Base-by-base conservation (phyloP, 2,888 invertebrate genomes). In the Octonoba sinensis region DNA sequence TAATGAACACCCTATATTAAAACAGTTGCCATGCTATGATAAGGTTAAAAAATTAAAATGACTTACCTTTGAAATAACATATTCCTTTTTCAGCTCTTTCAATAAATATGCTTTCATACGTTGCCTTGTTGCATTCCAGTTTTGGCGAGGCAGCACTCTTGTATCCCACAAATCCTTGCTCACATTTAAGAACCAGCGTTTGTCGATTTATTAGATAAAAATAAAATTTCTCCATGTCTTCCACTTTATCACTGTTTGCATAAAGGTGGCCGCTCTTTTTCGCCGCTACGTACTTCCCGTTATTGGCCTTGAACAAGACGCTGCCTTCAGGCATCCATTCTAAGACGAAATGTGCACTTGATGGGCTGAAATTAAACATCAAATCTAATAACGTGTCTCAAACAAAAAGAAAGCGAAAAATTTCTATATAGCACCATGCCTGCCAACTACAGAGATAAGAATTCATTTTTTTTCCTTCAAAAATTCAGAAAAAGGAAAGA, bases 91-190 rank as follows among this genome's bases (percentile, higher is more conserved):
- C 94, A 71, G 94, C 94, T 85, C 96, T 92, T 74, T 87, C 87
- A 51, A 89, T 78, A 54, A 94, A 92, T 86, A 97, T 96, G 81
- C 96, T 95, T 90, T 96, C 96, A 88, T 97, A 97, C 86, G 93
- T 93, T 83, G 96, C 95, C 90, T 96, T 96, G 90, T 97, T 97
- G 91, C 97, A 97, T 90, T 97, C 97, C 86, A 97, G 90, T 88
- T 94, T 94, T 20, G 83, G 72, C n/a, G 85, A 84, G 16, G 85
- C 91, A 0, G 92, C 90, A 71, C 92, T 91, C 90, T 96, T 96
- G 87, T 94, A 95, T 0, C 97, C 97, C 78, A 98, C 96, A 89
- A 97, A 97, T 60, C 98, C 98, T 89, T 96, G 96, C 88, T 97
- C 97, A 88, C 95, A 95, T 90, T 96, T 96, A 87, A 98, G 90